Evolutionary conservation across 2,797 vertebrate species (phyloP), one percentile per base, ranked within the genome.

Genomic region (Arrhamphus sclerolepis): DNA sequence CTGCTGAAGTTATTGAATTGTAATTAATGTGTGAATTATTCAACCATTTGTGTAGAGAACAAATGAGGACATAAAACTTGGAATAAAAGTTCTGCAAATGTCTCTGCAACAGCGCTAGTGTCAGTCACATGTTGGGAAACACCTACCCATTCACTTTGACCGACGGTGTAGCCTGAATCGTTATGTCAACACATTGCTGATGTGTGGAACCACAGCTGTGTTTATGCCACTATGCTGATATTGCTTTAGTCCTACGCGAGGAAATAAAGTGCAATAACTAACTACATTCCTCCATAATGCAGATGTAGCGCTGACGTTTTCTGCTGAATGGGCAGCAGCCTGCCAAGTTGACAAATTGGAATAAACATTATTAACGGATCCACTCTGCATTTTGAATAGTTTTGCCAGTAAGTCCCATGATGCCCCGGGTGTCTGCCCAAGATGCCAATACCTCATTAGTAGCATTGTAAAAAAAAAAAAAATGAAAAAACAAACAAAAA

Each of bases 1-100:
- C 75, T 83, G 86, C 74, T 87, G 76, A 84, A 44, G 64, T 48
- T 84, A 90, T 87, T 81, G 88, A 89, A 69, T 83, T 49, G 71
- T 86, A 84, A 89, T 87, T 89, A 85, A 73, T 66, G 65, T 59
- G 69, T 82, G 74, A 88, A 90, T 90, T 80, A 89, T 87, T 90
- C 74, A 87, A 73, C 69, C 71, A 40, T 61, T 70, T 64, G 65
- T 69, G 62, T 43, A 28, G 62, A 68, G 70, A 54, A 76, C 40
- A 22, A 56, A 55, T n/a, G 46, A 28, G 31, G 22, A 40, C 5
- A 47, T 22, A 18, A 38, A 54, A 51, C 21, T 56, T 34, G 11
- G 42, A 46, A n/a, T n/a, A n/a, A n/a, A n/a, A n/a, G n/a, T n/a
- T n/a, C n/a, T 43, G 41, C 10, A 14, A 39, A 9, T n/a, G 4